phyloP scores from a whole-genome alignment of 2,888 invertebrate species.

The Holacanthella duospinosa region DNA sequence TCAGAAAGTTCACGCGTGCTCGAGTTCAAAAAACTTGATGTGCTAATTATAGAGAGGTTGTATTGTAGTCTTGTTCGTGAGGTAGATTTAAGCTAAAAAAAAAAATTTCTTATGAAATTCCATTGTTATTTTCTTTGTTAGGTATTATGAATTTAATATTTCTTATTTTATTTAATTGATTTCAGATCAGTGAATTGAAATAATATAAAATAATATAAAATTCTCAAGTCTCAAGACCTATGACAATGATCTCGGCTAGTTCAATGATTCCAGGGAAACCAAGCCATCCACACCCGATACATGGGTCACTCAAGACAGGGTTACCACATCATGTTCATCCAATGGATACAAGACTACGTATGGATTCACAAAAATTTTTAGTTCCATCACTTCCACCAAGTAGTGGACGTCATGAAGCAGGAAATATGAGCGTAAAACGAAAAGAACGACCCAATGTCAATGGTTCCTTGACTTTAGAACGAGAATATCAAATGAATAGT shows the following conservation, averaged over 20 bases:
- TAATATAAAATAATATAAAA: too few relatives aligned
- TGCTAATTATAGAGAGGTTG: too few relatives aligned
- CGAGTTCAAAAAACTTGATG: too few relatives aligned
- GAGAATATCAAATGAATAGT: neutral
- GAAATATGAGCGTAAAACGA: conserved; percentile 10
- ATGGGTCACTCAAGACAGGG: conserved; percentile 7
- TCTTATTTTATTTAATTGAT: too few relatives aligned
- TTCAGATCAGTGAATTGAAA: too few relatives aligned
- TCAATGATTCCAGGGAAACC: conserved; percentile 27
- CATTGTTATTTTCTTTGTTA: too few relatives aligned
- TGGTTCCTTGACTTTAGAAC: conserved; percentile 19
- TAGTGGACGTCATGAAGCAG: conserved; percentile 10
- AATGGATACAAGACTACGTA: conserved; percentile 20
- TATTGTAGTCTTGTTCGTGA: too few relatives aligned
- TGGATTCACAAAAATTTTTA: conserved; percentile 35
- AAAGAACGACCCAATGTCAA: conserved; percentile 31
- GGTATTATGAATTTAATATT: too few relatives aligned
- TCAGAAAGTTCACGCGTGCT: too few relatives aligned
- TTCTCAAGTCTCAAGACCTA: too few relatives aligned
- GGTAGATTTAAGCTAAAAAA: too few relatives aligned
- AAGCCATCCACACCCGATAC: conserved; percentile 11
- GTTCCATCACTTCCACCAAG: conserved; percentile 33
- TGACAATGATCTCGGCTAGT: conserved; percentile 36
- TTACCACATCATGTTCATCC: conserved; percentile 17
- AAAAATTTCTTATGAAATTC: too few relatives aligned